Evolutionary conservation across 2,797 vertebrate species (phyloP), one percentile per base, ranked within the genome.

Genomic region (Brachyalestes nurse): DNA sequence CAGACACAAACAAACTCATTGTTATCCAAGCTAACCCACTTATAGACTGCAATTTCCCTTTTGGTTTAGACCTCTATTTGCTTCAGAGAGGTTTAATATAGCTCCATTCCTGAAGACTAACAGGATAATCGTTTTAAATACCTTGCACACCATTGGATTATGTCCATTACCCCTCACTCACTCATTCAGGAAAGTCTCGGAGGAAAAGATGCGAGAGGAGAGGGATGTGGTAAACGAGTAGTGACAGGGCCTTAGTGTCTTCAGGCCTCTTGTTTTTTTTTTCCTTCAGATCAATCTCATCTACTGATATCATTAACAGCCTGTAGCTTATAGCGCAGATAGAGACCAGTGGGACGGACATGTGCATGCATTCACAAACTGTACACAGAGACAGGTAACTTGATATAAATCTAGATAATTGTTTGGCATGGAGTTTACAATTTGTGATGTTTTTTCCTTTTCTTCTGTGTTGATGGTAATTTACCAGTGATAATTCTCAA

Each of bases 301-400:
- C 40, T 75, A 73, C 57, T 79, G 70, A 81, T 83, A 83, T 83
- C 72, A 83, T 85, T 74, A 69, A 73, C 77, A 28, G 45, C 34
- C 70, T 75, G 66, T 79, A 78, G 67, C 55, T 51, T 21, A 5
- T 19, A 45, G 57, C 8, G 21, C 47, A 67, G 57, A 82, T 61
- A 17, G 72, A 58, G 71, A 58, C 23, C 17, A 12, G 40, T 25
- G 10, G 53, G 17, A 12, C 10, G 5, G 34, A n/a, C 70, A 21
- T 42, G 23, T 2, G 47, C 57, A 55, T 9, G n/a, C 42, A 61
- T 40, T 45, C 58, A 34, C 21, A 58, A 6, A 55, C 1, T 17
- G 40, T 45, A 12, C 42, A 51, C 47, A 51, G 13, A 7, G 5
- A 51, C 13, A 6, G 23, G 5, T 71, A 16, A 28, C 67, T 25